Evolutionary conservation across 2,888 invertebrate genomes (phyloP), one percentile per base, ranked within the genome.

Genomic region (Pyralis farinalis): DNA sequence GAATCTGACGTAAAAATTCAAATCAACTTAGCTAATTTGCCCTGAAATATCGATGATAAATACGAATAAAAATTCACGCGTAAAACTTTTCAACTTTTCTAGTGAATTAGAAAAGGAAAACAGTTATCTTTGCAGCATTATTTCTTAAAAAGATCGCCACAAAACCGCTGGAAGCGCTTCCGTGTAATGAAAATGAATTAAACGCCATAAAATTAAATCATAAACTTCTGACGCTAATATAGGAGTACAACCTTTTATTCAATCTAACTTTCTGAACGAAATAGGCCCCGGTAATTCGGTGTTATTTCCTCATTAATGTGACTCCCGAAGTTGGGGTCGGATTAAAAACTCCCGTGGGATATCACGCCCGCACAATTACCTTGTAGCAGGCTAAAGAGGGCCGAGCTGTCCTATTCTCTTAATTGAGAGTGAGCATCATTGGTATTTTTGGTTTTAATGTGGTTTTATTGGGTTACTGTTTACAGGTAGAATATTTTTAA

Each of bases 281-380:
- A 75, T 75, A 76, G 69, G 71, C 64, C 50, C 57, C 56, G 62
- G 75, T 84, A 80, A 83, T 82, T 73, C 68, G 72, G 73, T 78
- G 74, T 83, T 84, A 85, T 83, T 81, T 80, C 71, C 80, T 80
- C 81, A 79, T 84, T 82, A 82, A 78, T 74, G 77, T 69, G 71
- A 74, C 77, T 76, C 70, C 63, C 63, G 58, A 79, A 79, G 68
- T 77, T 75, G 70, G 16, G 71, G 63, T 53, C 56, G 77, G 76
- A 82, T 84, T 85, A 83, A 84, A 85, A 85, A 84, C 79, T 80
- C 83, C 71, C 74, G 44, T 58, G 77, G 76, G 82, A 59, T 44
- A 57, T 55, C 60, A 66, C 78, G 71, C 76, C 77, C 68, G 61
- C 51, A 49, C 71, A 69, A 74, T 81, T 71, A 76, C 68, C 58